Base-by-base conservation (phyloP, 2,113 vertebrate species). In the Ptilonorhynchus violaceus region DNA sequence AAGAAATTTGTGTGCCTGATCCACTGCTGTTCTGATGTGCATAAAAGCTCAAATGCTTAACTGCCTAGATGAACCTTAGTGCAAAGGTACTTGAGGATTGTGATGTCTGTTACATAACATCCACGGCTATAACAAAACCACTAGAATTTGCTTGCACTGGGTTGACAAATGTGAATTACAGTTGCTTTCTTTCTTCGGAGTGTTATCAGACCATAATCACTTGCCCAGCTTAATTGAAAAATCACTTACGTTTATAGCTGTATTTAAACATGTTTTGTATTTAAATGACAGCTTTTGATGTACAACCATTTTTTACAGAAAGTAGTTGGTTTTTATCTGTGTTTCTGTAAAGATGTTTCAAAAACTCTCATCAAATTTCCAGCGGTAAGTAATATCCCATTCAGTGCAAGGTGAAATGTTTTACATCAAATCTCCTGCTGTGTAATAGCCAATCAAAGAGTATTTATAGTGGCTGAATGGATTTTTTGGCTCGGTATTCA, bases 221-320 rank as follows among this genome's bases (percentile, higher is more conserved):
- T 97, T 91, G 74, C 93, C 92, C 64, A 84, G 58, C 77, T 90
- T 98, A 97, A 97, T 96, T 98, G 94, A 97, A 97, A 98, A 97
- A 97, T 97, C 96, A 95, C 91, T 97, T 98, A 94, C 9, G 1
- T 97, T 97, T 98, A 96, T 96, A 96, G 94, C 82, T 89, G 89
- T 95, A 97, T 97, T 98, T 97, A 97, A 98, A 91, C 95, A 87
- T 91, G 77, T 97, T 97, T 98, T 98, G 84, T 97, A 96, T 97
- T 97, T 98, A 97, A 98, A 97, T 97, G 97, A 96, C 85, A 91
- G 82, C 82, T 96, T 97, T 97, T 97, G 94, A 95, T 95, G 94
- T 96, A 96, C 60, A 97, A 90, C 89, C 90, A 66, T 97, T 85
- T 98, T 98, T 98, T 97, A 88, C 93, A 93, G 85, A 96, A 97